Conservation (phyloP, 2,888 invertebrate species). For the Andrena praecox region DNA sequence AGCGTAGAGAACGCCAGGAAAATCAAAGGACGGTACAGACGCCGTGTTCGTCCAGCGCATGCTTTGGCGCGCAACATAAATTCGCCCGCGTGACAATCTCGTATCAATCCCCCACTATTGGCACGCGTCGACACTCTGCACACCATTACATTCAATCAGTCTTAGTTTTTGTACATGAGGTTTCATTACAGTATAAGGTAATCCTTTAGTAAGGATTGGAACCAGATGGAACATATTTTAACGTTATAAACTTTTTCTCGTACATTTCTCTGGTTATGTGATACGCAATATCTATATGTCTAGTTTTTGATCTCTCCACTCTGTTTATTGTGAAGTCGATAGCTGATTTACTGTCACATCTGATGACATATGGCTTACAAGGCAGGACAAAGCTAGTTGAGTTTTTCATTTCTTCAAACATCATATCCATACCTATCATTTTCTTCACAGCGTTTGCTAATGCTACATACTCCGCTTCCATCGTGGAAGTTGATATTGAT, state of each 20-base stretch:
- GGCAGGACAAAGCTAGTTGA: background rate
- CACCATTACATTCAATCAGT: background rate
- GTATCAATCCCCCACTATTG: too few species aligned
- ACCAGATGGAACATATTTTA: background rate
- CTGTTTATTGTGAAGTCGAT: slow-evolving; percentile 1
- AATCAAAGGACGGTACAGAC: too few species aligned
- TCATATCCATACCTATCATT: too few species aligned
- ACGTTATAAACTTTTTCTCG: background rate
- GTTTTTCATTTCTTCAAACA: background rate
- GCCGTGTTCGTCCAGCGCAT: too few species aligned
- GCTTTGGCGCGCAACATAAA: too few species aligned
- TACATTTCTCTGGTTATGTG: background rate
- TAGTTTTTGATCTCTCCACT: background rate
- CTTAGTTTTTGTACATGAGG: background rate
- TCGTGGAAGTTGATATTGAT: background rate
- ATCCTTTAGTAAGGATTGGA: background rate
- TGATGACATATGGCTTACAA: background rate
- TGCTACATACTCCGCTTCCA: slow-evolving; percentile 9
- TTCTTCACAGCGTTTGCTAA: background rate
- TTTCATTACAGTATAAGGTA: background rate
- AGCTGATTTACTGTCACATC: slow-evolving; percentile 4
- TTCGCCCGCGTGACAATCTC: too few species aligned
- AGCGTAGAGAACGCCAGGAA: too few species aligned
- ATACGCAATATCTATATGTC: background rate
- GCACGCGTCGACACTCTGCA: too few species aligned